Evolutionary conservation across 2,797 vertebrate species (phyloP), one percentile per base, ranked within the genome.

Genomic region (Neoniphon sammara): DNA sequence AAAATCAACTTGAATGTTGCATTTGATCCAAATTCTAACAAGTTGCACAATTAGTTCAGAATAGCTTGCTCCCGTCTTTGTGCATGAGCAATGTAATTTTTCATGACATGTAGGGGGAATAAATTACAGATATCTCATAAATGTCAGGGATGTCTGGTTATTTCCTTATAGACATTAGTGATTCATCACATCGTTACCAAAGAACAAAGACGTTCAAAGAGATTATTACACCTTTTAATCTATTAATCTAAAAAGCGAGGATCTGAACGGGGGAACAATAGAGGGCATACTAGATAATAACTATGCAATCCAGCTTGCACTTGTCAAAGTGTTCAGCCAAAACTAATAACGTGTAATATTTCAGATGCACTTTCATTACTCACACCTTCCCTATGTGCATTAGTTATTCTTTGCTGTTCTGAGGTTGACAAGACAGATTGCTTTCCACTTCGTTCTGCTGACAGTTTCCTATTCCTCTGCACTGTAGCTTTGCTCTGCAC

Each of bases 301-400:
- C 80, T 71, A 75, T 27, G 27, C 63, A 54, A 74, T 55, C 25
- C n/a, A 11, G 46, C 58, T 70, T 73, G 39, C 70, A 83, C 58
- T 66, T 60, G 70, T 67, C 78, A 71, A 53, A 77, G 30, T 60
- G 4, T 30, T 68, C 42, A 75, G 67, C 73, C 73, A 39, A n/a
- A 79, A 59, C 82, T 80, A 75, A 75, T 68, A 82, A 66, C 39
- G 66, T 85, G 66, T 72, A 73, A 76, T 67, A 68, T 69, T 73
- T 68, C 52, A 75, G 62, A 85, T 57, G 61, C 5, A 9, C 59
- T 82, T 77, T 77, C 63, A 81, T 80, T 69, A 70, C 53, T 86
- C 73, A 77, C 66, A 73, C 21, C 31, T 62, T n/a, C 63, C 46
- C 55, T 73, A 57, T 64, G 42, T 68, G 36, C 50, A 64, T 80